Percentiles rank a stretch among this genome's conserved stretches.
These are phyloP conservation scores for Muschampia plurimacula DNA, from an alignment of 2,888 invertebrate genomes.

Conservation along the genomic window DNA sequence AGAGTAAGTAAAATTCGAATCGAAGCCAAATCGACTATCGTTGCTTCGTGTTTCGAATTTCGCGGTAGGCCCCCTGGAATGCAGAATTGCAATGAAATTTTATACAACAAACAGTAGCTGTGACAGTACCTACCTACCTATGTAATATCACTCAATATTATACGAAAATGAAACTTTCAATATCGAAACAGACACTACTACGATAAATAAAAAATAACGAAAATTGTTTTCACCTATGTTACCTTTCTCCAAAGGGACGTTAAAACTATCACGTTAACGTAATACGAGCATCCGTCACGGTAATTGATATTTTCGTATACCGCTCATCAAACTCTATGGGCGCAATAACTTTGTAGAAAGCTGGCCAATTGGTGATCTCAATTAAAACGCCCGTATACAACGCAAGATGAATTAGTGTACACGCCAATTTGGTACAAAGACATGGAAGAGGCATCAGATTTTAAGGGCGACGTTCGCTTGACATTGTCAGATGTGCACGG, in stretches of 20 bases:
- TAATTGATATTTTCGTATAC: constrained; percentile 32
- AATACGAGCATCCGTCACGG: constrained; percentile 28
- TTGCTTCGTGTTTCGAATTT: too few relatives aligned
- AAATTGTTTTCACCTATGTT: constrained; percentile 14
- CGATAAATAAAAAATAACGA: background rate
- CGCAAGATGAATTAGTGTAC: constrained; percentile 3
- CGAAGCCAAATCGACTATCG: too few relatives aligned
- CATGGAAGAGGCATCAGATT: background rate
- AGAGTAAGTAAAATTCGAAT: too few relatives aligned
- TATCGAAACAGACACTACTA: too few relatives aligned
- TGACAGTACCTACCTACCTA: too few relatives aligned
- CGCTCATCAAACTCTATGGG: constrained; percentile 38
- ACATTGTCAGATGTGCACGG: constrained; percentile 33
- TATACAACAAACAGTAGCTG: too few relatives aligned
- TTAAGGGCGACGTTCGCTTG: background rate
- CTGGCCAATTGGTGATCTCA: constrained; percentile 36
- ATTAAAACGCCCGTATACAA: constrained; percentile 31
- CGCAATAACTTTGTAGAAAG: constrained; percentile 34
- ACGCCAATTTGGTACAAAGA: background rate
- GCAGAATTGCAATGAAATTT: too few relatives aligned
- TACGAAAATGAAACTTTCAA: too few relatives aligned
- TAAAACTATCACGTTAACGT: constrained; percentile 20
- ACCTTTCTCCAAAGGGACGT: constrained; percentile 26
- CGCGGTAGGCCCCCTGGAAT: too few relatives aligned
- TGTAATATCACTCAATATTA: too few relatives aligned